Conservation (phyloP, 2,113 vertebrate genomes). For the Arizona elegans region DNA sequence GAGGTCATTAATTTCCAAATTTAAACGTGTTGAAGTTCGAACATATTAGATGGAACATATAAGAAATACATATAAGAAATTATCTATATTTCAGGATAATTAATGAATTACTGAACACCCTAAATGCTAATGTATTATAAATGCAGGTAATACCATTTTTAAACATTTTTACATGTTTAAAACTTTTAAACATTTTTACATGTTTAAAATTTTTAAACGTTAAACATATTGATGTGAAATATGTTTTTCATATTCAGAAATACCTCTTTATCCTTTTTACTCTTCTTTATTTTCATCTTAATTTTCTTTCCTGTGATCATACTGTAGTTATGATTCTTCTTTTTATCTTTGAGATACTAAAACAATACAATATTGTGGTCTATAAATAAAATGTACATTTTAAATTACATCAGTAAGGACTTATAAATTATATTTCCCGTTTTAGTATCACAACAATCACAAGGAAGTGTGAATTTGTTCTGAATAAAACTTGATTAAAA, state of each 20-base stretch:
- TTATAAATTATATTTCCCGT: not conserved
- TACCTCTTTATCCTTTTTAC: constrained; percentile 90
- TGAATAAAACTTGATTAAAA: not conserved
- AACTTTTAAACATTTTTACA: not conserved
- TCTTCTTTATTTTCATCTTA: constrained; percentile 92
- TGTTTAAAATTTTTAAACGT: not conserved
- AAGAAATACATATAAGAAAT: not conserved
- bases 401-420: not conserved
- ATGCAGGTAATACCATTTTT: not conserved
- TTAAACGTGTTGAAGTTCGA: not conserved
- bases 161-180: not conserved
- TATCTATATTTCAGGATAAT: not conserved
- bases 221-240: not conserved
- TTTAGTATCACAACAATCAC: not conserved
- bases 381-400: not conserved
- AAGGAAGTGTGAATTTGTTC: not conserved
- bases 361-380: constrained; percentile 19
- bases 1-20: not conserved
- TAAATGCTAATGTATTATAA: not conserved
- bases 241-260: too few relatives aligned
- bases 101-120: not conserved
- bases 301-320: constrained; percentile 93
- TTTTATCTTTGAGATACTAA: constrained; percentile 85
- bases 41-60: not conserved
- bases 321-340: constrained; percentile 85